A percentile compares a stretch with the other conserved stretches of the same genome.
Conservation (phyloP, 2,797 vertebrate genomes). For the Xiphophorus birchmanni region DNA sequence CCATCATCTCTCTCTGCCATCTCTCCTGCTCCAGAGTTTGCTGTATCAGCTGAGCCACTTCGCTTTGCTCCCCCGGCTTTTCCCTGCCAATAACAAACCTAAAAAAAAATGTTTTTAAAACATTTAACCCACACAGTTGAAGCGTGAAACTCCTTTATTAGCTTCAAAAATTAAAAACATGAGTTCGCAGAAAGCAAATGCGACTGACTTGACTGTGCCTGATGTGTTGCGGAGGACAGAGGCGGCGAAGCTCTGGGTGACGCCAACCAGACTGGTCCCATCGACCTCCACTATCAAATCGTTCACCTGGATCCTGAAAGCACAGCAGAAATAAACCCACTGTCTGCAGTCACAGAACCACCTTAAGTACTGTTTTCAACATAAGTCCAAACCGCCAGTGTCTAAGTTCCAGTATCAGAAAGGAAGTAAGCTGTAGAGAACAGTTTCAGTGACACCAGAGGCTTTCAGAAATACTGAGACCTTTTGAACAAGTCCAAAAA, state of each 20-base stretch:
- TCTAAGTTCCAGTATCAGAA: not conserved
- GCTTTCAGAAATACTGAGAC: no score
- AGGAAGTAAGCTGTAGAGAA: not conserved
- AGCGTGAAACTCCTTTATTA: not conserved
- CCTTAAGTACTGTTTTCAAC: not conserved
- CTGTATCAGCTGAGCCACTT: slow-evolving; percentile 97
- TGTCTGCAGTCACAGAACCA: not conserved
- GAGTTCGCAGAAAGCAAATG: no score
- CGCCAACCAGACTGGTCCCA: slow-evolving; percentile 93
- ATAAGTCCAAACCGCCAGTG: not conserved
- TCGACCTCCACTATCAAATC: slow-evolving; percentile 96
- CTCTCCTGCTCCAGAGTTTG: slow-evolving; percentile 97
- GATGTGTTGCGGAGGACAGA: slow-evolving; percentile 95
- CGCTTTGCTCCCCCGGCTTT: slow-evolving; percentile 96
- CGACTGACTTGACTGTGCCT: slow-evolving; percentile 87
- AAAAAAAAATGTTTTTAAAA: slow-evolving; percentile 3
- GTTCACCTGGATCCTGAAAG: slow-evolving; percentile 92
- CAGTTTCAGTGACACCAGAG: not conserved
- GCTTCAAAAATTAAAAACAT: not conserved
- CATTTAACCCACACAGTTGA: not conserved
- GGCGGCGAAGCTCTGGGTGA: slow-evolving; percentile 95
- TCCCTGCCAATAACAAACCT: slow-evolving; percentile 97
- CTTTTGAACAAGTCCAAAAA: not conserved
- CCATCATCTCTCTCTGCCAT: slow-evolving; percentile 98
- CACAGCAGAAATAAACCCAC: slow-evolving; percentile 15